A percentile compares a stretch with the other conserved stretches of the same genome.
phyloP scores from a whole-genome alignment of 2,797 vertebrate genomes.

The Tamandua tetradactyla region DNA sequence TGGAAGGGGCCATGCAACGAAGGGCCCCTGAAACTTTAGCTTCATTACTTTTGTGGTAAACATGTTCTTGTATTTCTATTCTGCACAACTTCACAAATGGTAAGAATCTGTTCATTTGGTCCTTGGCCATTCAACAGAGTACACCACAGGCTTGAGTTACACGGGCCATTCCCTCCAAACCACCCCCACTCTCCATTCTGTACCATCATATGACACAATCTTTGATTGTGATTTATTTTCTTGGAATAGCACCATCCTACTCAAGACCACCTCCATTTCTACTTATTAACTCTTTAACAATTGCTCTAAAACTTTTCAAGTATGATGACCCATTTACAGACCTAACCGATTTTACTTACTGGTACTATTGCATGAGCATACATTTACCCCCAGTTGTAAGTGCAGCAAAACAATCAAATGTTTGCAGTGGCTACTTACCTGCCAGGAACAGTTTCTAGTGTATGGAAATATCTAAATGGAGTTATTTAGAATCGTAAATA shows the following conservation, averaged over 20 bases:
- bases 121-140: neutral
- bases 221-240: neutral
- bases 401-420: neutral
- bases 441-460: neutral
- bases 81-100: too few relatives aligned
- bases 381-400: neutral
- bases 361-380: neutral
- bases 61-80: neutral
- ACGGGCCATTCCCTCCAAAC: rapidly evolving
- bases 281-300: neutral
- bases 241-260: neutral
- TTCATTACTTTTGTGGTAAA: neutral
- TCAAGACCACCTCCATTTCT: neutral
- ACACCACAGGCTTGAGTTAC: rapidly evolving
- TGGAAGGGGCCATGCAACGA: neutral
- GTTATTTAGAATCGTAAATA: neutral
- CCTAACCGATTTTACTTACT: neutral
- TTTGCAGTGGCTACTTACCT: too few relatives aligned
- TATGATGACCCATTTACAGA: neutral
- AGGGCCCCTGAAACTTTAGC: neutral
- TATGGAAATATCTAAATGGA: neutral
- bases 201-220: rapidly evolving
- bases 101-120: neutral
- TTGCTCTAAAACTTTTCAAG: neutral
- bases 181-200: too few relatives aligned